phyloP scores from a whole-genome alignment of 2,797 vertebrate genomes.

The Phataginus tricuspis region DNA sequence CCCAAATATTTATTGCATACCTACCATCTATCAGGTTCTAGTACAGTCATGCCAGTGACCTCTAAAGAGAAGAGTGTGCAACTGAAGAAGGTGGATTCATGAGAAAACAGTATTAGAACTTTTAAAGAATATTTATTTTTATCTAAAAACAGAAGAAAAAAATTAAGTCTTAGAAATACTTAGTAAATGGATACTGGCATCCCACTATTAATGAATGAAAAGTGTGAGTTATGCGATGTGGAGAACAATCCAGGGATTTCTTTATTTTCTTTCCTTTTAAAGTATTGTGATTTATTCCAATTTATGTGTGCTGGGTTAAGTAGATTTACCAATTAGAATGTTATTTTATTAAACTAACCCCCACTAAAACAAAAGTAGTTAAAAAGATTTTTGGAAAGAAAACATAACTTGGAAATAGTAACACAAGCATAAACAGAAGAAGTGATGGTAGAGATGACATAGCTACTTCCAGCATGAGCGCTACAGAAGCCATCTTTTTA shows the following conservation, averaged over 20 bases:
- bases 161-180: neutral
- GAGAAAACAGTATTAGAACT: neutral
- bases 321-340: neutral
- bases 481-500: neutral
- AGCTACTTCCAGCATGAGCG: neutral
- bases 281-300: neutral
- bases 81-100: neutral
- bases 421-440: neutral
- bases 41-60: neutral
- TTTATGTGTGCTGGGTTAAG: neutral
- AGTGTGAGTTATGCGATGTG: neutral
- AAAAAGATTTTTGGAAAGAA: constrained; percentile 41
- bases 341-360: constrained; percentile 23
- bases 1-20: neutral
- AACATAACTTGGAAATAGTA: neutral
- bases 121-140: neutral
- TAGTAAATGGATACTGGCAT: neutral
- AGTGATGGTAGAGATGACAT: neutral
- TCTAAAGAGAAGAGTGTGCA: neutral
- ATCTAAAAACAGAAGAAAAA: constrained; percentile 31
- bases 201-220: constrained; percentile 16
- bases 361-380: constrained; percentile 26
- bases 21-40: neutral
- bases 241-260: neutral
- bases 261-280: constrained; percentile 47